Evolutionary conservation across 1,140 invertebrate genomes (phyloP).

Genomic region (Trichonephila clavipes): DNA sequence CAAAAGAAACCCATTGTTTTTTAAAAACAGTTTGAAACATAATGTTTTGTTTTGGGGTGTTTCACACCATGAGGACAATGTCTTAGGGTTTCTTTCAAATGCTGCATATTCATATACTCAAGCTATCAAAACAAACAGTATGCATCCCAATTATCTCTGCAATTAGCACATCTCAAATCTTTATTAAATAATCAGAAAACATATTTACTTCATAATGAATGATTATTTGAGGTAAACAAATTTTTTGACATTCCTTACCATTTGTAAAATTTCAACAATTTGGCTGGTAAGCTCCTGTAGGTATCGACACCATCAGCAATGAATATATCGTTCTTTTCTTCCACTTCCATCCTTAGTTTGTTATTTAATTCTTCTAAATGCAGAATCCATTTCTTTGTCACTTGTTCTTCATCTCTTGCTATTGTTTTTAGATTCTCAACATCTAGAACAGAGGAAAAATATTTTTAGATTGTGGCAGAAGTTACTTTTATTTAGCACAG

Average conservation of each 20-base stretch:
- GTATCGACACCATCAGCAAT: conserved; percentile 74
- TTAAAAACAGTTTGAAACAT: too few species aligned
- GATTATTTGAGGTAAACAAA: too few species aligned
- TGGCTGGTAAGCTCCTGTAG: conserved; percentile 77
- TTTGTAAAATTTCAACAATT: conserved; percentile 74
- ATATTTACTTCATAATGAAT: too few species aligned
- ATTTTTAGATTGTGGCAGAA: neutral
- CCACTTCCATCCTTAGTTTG: conserved; percentile 60
- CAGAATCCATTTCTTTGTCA: conserved; percentile 57
- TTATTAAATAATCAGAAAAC: too few species aligned
- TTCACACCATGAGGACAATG: too few species aligned
- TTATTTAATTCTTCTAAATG: conserved; percentile 44
- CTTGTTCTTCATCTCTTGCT: neutral
- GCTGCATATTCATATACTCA: too few species aligned
- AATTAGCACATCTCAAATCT: too few species aligned
- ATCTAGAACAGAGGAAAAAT: conserved; percentile 32
- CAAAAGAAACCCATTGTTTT: too few species aligned
- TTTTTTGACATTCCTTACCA: conserved; percentile 46
- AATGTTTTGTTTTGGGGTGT: too few species aligned
- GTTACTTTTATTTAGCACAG: neutral
- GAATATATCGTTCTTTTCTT: conserved; percentile 67
- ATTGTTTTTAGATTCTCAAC: neutral
- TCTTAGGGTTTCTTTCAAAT: too few species aligned
- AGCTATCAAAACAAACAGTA: too few species aligned
- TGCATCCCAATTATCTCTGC: too few species aligned